phyloP scores from a whole-genome alignment of 2,888 invertebrate genomes.

The Diloba caeruleocephala region DNA sequence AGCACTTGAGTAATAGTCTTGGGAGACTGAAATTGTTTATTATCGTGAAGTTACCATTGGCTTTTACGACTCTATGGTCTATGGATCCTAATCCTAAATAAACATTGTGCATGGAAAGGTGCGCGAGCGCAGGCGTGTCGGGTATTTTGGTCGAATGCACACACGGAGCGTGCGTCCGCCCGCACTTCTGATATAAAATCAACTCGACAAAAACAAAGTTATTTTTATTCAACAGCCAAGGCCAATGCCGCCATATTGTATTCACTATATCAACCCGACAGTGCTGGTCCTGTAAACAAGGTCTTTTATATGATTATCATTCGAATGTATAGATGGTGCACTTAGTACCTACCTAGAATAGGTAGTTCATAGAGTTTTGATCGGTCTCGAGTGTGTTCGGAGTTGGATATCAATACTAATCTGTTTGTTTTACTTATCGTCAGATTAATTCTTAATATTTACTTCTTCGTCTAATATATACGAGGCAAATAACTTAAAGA shows the following conservation, averaged over 20 bases:
- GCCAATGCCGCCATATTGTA: slow-evolving; percentile 82
- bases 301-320: slow-evolving; percentile 59
- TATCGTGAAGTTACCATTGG: slow-evolving; percentile 49
- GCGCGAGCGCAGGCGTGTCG: slow-evolving; percentile 42
- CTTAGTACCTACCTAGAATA: too few species aligned
- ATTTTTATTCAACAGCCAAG: slow-evolving; percentile 83
- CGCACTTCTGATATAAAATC: slow-evolving; percentile 77
- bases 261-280: slow-evolving; percentile 73
- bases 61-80: slow-evolving; percentile 12
- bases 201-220: slow-evolving; percentile 83
- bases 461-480: not conserved
- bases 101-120: slow-evolving; percentile 39
- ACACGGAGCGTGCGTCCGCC: slow-evolving; percentile 54
- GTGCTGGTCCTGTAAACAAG: slow-evolving; percentile 78
- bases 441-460: slow-evolving; percentile 7
- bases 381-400: not conserved
- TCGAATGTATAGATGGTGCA: slow-evolving; percentile 31
- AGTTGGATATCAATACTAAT: not conserved
- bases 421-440: too few species aligned
- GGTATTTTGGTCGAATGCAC: slow-evolving; percentile 57
- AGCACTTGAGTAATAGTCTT: slow-evolving; percentile 68
- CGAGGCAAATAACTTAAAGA: too few species aligned
- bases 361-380: slow-evolving; percentile 3
- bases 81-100: slow-evolving; percentile 40
- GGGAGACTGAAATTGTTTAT: slow-evolving; percentile 46